Conservation (phyloP, 2,888 invertebrate species). For the Mycalesis mineus region DNA sequence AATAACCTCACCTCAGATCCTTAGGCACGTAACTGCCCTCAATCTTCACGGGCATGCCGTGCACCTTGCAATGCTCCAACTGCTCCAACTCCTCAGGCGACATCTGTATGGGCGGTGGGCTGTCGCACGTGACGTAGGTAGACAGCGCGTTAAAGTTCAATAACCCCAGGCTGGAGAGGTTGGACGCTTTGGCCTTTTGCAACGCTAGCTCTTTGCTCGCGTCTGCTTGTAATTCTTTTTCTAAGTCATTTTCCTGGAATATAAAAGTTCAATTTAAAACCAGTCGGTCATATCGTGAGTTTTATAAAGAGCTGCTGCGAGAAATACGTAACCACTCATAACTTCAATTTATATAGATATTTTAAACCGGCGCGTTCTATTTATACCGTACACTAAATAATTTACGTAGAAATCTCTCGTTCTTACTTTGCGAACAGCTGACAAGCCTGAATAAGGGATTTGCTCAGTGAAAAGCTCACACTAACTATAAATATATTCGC, state of each 20-base stretch:
- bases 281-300: too few relatives aligned
- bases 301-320: too few relatives aligned
- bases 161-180: conserved; percentile 56
- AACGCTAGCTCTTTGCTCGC: conserved; percentile 51
- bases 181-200: conserved; percentile 59
- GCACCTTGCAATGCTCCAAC: conserved; percentile 82
- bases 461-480: too few relatives aligned
- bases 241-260: conserved; percentile 63
- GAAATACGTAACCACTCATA: too few relatives aligned
- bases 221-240: conserved; percentile 66
- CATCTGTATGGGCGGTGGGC: conserved; percentile 89
- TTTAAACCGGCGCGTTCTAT: too few relatives aligned
- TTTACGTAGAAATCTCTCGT: too few relatives aligned
- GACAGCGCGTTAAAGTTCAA: conserved; percentile 75
- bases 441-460: too few relatives aligned
- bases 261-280: too few relatives aligned
- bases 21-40: conserved; percentile 84
- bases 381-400: too few relatives aligned
- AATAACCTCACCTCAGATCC: conserved; percentile 66
- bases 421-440: too few relatives aligned
- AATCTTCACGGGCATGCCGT: conserved; percentile 84
- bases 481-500: too few relatives aligned
- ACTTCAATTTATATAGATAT: too few relatives aligned
- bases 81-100: conserved; percentile 86
- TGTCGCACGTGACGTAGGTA: conserved; percentile 86